Evolutionary conservation across 2,888 invertebrate genomes (phyloP).

Genomic region (Acanthosepion esculentum): DNA sequence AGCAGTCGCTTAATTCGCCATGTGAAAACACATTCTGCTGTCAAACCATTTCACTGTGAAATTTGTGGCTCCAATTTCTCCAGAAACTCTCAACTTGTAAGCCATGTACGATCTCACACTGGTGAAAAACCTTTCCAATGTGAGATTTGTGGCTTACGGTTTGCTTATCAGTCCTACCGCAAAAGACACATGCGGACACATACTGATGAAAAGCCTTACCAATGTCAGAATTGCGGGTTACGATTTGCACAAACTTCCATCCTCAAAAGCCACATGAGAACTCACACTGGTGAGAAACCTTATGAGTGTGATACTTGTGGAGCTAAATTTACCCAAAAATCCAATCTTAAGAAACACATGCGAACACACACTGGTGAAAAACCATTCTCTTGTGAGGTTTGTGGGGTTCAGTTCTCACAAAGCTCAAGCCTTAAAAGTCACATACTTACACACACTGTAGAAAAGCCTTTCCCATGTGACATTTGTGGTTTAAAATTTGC

Average conservation of each 20-base stretch:
- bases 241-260: background rate
- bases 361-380: slow-evolving; percentile 1
- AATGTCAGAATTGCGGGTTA: background rate
- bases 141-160: background rate
- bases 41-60: background rate
- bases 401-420: background rate
- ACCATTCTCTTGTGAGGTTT: background rate
- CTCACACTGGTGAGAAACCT: slow-evolving; percentile 35
- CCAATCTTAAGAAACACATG: background rate
- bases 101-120: background rate
- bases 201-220: slow-evolving; percentile 44
- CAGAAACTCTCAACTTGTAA: background rate
- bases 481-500: background rate
- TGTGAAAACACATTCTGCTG: background rate
- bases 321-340: background rate
- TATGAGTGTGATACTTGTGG: background rate
- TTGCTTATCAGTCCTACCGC: background rate
- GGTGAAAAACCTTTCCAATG: background rate
- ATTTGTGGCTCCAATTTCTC: background rate
- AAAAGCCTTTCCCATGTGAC: background rate
- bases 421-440: slow-evolving; percentile 15
- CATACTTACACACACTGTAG: slow-evolving; percentile 24
- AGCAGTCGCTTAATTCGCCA: background rate
- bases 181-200: slow-evolving; percentile 52
- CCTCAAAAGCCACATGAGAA: slow-evolving; percentile 24